A percentile compares a stretch with the other conserved stretches of the same genome.
These are phyloP conservation scores for Choreutis nemorana DNA, from an alignment of 2,888 invertebrate genomes.

Conservation along the genomic window DNA sequence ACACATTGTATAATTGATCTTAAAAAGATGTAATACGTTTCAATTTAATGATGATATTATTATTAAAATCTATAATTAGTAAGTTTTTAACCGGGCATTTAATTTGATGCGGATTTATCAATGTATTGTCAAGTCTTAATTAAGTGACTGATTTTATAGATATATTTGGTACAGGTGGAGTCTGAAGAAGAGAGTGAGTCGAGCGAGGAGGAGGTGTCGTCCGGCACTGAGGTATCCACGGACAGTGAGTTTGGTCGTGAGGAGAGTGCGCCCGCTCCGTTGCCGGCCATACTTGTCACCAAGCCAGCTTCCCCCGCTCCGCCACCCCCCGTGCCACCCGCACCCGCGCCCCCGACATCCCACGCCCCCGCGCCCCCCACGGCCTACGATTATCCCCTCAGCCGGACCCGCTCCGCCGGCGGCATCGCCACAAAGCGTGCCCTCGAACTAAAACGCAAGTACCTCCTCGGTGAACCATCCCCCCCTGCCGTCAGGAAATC, in stretches of 20 bases:
- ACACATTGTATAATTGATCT: too few species aligned
- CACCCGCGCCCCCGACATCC: constrained; percentile 78
- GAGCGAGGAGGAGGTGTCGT: constrained; percentile 79
- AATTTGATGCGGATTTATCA: too few species aligned
- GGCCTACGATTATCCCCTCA: constrained; percentile 78
- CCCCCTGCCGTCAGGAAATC: constrained; percentile 80
- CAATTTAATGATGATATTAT: too few species aligned
- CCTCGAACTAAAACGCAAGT: constrained; percentile 84
- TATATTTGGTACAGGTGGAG: constrained; percentile 42
- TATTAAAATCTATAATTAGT: too few species aligned
- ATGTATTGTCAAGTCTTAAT: too few species aligned
- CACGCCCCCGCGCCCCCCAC: constrained; percentile 72
- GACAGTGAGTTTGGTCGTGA: constrained; percentile 93
- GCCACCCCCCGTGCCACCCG: constrained; percentile 78
- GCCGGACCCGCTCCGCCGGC: constrained; percentile 85
- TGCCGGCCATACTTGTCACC: constrained; percentile 80
- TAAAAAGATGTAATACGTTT: too few species aligned
- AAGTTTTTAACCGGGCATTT: too few species aligned
- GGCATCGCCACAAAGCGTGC: constrained; percentile 89
- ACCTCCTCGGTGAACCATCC: constrained; percentile 77
- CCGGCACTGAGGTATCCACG: constrained; percentile 91
- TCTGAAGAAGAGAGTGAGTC: constrained; percentile 68
- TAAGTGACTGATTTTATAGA: too few species aligned
- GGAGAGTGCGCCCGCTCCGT: constrained; percentile 72
- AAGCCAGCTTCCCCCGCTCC: constrained; percentile 82